Percentiles rank a stretch among this genome's conserved stretches.
These are phyloP conservation scores for Nymphalis polychloros DNA, from an alignment of 2,888 invertebrate species.

Conservation along the genomic window DNA sequence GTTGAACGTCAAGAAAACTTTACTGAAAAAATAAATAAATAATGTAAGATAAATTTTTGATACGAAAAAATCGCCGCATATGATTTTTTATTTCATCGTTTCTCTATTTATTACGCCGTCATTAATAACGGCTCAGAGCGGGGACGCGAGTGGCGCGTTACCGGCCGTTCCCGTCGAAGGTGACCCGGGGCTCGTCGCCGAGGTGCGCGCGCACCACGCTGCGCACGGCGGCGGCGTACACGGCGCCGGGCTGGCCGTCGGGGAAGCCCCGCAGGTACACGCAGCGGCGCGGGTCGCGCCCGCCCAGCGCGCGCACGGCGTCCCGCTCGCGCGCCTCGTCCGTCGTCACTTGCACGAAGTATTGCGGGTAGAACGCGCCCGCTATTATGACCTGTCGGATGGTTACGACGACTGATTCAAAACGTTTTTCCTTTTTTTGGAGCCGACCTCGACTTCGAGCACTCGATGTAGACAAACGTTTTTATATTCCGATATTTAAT, in stretches of 20 bases:
- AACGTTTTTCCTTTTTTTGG: too few relatives aligned
- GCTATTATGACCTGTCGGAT: conserved; percentile 85
- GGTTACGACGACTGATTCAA: too few relatives aligned
- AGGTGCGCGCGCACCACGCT: conserved; percentile 73
- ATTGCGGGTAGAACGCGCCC: conserved; percentile 97
- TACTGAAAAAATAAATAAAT: conserved; percentile 67
- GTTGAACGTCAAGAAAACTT: conserved; percentile 86
- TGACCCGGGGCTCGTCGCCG: conserved; percentile 76
- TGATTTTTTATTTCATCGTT: too few relatives aligned
- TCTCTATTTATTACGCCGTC: too few relatives aligned
- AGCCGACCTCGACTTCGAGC: too few relatives aligned
- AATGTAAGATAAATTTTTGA: too few relatives aligned
- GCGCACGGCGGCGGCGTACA: conserved; percentile 85
- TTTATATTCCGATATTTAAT: too few relatives aligned
- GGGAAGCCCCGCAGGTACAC: conserved; percentile 81
- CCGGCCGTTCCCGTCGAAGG: conserved; percentile 78
- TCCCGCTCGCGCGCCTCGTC: conserved; percentile 84
- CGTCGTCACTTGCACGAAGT: conserved; percentile 83
- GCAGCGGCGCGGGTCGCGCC: conserved; percentile 89
- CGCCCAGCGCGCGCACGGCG: conserved; percentile 85
- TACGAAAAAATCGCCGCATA: too few relatives aligned
- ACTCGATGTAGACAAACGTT: too few relatives aligned
- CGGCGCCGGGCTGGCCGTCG: conserved; percentile 83
- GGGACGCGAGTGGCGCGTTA: conserved; percentile 39
- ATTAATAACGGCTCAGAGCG: too few relatives aligned